Conservation (phyloP, 2,113 vertebrate genomes). For the Oryzias woworae region DNA sequence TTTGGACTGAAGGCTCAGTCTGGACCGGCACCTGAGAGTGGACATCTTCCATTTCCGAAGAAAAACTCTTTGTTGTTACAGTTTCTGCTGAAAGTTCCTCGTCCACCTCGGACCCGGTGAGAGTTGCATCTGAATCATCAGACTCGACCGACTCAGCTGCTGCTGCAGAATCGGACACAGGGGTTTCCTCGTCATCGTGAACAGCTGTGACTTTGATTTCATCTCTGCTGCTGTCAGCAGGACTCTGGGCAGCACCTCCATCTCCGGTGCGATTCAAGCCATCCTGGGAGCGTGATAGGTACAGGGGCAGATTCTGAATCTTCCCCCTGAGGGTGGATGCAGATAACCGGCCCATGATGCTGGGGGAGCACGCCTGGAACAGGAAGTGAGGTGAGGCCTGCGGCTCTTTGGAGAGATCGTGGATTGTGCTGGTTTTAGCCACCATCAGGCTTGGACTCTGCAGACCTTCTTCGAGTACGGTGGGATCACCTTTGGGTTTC, state of each 20-base stretch:
- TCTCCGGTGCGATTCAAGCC: slow-evolving; percentile 38
- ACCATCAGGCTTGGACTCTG: neutral
- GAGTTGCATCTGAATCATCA: slow-evolving; percentile 62
- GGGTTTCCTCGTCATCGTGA: slow-evolving; percentile 40
- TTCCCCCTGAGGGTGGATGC: slow-evolving; percentile 75
- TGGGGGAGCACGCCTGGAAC: slow-evolving; percentile 47
- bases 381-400: slow-evolving; percentile 51
- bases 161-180: slow-evolving; percentile 25
- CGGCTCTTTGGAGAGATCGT: slow-evolving; percentile 36
- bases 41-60: slow-evolving; percentile 36
- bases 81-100: slow-evolving; percentile 38
- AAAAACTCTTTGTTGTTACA: slow-evolving; percentile 7
- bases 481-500: slow-evolving; percentile 4
- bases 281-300: slow-evolving; percentile 76
- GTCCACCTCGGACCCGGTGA: slow-evolving; percentile 60
- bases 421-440: slow-evolving; percentile 5
- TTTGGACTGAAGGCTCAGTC: slow-evolving; percentile 48
- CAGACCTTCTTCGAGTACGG: slow-evolving; percentile 9
- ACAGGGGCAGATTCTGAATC: slow-evolving; percentile 76
- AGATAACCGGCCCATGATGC: slow-evolving; percentile 71
- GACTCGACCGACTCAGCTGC: slow-evolving; percentile 42
- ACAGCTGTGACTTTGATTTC: slow-evolving; percentile 34
- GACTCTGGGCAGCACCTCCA: slow-evolving; percentile 24
- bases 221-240: slow-evolving; percentile 11
- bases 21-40: slow-evolving; percentile 25